Evolutionary conservation across 1,140 invertebrate genomes (phyloP).

Genomic region (Euura saliciscinereae): DNA sequence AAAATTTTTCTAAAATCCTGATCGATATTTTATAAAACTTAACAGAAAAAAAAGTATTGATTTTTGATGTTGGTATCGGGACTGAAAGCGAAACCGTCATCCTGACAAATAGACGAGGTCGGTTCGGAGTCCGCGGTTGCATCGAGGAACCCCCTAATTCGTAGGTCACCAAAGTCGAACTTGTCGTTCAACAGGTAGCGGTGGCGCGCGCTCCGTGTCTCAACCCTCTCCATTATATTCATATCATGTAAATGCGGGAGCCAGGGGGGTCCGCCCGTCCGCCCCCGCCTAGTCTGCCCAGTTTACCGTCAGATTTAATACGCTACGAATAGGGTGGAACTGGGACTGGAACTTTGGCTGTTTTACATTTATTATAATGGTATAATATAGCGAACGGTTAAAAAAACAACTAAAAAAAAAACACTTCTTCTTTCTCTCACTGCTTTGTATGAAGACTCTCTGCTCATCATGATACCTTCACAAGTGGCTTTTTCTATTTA

Average conservation of each 20-base stretch:
- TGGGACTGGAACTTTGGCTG: constrained; percentile 10
- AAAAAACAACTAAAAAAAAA: neutral
- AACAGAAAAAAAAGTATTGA: no score
- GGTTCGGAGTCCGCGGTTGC: neutral
- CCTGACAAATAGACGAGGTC: neutral
- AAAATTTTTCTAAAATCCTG: no score
- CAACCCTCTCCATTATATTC: constrained; percentile 58
- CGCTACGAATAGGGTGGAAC: neutral
- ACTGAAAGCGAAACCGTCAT: neutral
- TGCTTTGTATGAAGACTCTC: neutral
- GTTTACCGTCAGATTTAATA: constrained; percentile 7
- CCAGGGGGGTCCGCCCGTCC: constrained; percentile 37
- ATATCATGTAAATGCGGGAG: constrained; percentile 58
- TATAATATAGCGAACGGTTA: constrained; percentile 26
- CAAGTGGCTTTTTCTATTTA: no score
- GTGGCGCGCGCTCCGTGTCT: constrained; percentile 30
- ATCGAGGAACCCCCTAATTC: neutral
- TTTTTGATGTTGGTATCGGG: neutral
- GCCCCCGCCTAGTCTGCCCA: constrained; percentile 19
- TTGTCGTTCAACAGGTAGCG: constrained; percentile 56
- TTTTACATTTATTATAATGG: constrained; percentile 51
- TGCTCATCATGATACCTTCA: no score
- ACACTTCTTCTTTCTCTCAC: neutral
- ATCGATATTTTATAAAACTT: no score
- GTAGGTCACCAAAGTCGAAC: constrained; percentile 41